A percentile compares a stretch with the other conserved stretches of the same genome.
These are phyloP conservation scores for Lineus longissimus DNA, from an alignment of 1,140 invertebrate species.

Conservation along the genomic window DNA sequence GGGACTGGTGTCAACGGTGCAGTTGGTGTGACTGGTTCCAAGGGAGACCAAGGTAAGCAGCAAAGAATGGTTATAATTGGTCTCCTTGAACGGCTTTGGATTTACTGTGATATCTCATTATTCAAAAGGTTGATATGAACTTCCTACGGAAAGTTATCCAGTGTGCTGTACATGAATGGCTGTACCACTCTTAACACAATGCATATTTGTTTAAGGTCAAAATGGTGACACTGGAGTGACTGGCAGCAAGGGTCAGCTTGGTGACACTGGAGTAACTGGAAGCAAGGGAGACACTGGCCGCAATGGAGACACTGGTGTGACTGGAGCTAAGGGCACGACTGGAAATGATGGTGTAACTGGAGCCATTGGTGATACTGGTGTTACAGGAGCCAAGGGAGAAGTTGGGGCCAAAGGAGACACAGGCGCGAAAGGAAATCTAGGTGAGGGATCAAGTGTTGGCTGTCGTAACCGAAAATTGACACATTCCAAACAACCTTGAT, in stretches of 20 bases:
- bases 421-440: no score
- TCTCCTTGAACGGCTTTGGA: not conserved
- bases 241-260: no score
- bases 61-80: not conserved
- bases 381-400: no score
- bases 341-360: not conserved
- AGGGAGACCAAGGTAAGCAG: not conserved
- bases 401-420: not conserved
- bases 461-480: no score
- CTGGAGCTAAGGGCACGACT: not conserved
- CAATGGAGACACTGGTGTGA: no score
- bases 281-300: not conserved
- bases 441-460: no score
- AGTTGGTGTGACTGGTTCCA: not conserved
- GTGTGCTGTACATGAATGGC: not conserved
- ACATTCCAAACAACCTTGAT: no score
- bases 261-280: no score
- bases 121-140: not conserved
- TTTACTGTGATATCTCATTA: no score
- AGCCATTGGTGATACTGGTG: not conserved
- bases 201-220: no score
- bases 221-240: not conserved
- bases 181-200: no score
- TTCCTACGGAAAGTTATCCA: not conserved
- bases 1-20: no score